These are phyloP conservation scores for Parazoanthus atlanticus DNA, from an alignment of 92 coral and sea anemone genomes.

Conservation along the genomic window DNA sequence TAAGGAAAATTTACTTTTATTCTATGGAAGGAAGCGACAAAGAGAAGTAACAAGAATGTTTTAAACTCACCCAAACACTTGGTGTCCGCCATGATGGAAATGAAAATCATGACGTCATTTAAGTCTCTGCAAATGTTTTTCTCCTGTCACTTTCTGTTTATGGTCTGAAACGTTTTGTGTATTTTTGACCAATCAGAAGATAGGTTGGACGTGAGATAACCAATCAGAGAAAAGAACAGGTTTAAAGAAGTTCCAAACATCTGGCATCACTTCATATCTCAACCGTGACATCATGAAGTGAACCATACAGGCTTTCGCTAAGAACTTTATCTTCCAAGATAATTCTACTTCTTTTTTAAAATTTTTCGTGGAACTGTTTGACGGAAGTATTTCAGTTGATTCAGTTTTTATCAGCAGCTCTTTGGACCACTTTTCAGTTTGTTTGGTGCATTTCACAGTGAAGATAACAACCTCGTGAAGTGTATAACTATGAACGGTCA, in stretches of 20 bases:
- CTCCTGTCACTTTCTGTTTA: conserved; percentile 23
- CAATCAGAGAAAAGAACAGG: background rate
- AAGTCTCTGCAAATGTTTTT: background rate
- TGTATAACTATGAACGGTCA: background rate
- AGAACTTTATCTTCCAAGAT: background rate
- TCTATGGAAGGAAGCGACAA: background rate
- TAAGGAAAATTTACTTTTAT: background rate
- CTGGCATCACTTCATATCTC: conserved; percentile 36
- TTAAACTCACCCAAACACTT: conserved; percentile 29
- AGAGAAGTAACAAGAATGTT: background rate
- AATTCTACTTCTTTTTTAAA: background rate
- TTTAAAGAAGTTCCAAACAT: conserved; percentile 23
- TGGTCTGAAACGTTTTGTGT: background rate
- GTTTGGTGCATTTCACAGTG: background rate
- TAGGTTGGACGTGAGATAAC: background rate
- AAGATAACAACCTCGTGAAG: background rate
- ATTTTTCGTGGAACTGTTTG: background rate
- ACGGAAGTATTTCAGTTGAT: background rate
- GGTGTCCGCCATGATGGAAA: conserved; percentile 40
- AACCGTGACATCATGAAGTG: conserved; percentile 11
- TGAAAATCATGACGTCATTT: conserved; percentile 45
- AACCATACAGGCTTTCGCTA: background rate
- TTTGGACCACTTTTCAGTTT: background rate
- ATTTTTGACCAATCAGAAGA: conserved; percentile 6
- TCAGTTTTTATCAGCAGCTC: background rate